Base-by-base conservation (phyloP, 2,888 invertebrate genomes). In the Caenorhabditis parvicauda region DNA sequence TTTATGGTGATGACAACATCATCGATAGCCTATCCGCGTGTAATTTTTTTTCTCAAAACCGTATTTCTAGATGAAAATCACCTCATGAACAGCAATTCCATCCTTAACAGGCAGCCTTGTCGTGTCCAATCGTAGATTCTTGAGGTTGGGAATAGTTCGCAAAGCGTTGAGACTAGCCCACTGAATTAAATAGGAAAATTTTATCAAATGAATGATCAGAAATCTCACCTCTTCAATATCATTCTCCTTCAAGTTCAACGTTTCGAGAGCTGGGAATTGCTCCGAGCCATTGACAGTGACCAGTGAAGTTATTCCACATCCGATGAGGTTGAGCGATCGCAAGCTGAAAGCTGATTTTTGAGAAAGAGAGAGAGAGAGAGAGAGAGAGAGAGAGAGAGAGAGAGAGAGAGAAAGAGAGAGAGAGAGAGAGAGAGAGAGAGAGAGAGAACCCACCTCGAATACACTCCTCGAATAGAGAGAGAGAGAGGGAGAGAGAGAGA, bases 141-240 rank as follows among this genome's bases (percentile, higher is more conserved):
- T 47, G 28, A 72, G 41, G 12, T 27, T 32, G 21, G 38, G 48
- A 21, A 72, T 41, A 38, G 46, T 41, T 28, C 49, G 44, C 7
- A 72, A 50, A 3, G 50, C 43, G 25, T 57, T 62, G 14, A 72
- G 54, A 29, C 68, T 66, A 28, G 41, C 42, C 72, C 72, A 72
- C 58, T 64, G 29, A 43, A 63, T n/a, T n/a, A n/a, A n/a, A n/a
- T n/a, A n/a, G n/a, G n/a, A 46, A 14, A 2, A 4, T 12, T 14
- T 6, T 42, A 44, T 19, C 19, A 43, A 7, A 21, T 9, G 19
- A 24, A 24, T 25, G 22, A 27, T 14, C 1, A 14, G 21, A 17
- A 17, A 14, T 12, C 29, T 9, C 14, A 59, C 59, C 24, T 38
- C 29, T 12, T 14, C 1, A 24, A 60, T 51, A n/a, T 48, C 41